phyloP scores from a whole-genome alignment of 2,797 vertebrate species.

The Avahi laniger region DNA sequence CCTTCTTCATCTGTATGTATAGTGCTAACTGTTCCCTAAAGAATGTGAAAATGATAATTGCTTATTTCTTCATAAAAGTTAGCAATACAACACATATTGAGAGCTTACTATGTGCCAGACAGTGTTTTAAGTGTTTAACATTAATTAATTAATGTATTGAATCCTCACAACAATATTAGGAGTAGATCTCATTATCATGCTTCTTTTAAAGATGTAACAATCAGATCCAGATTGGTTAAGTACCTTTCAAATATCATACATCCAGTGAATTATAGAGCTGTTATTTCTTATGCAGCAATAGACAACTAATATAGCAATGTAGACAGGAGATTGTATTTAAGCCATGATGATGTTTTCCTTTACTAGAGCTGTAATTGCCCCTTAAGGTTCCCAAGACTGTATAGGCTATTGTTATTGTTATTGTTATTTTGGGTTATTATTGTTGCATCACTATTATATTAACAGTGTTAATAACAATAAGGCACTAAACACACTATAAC shows the following conservation, averaged over 20 bases:
- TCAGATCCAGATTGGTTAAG: neutral
- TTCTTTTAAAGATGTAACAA: neutral
- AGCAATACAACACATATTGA: neutral
- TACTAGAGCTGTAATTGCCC: neutral
- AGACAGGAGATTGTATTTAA: neutral
- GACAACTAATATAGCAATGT: neutral
- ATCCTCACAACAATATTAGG: neutral
- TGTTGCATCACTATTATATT: neutral
- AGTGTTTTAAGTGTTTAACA: neutral
- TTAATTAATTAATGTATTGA: neutral
- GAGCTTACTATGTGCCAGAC: neutral
- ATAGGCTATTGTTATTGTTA: neutral
- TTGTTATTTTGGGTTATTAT: neutral
- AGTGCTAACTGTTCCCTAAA: neutral
- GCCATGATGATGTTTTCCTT: neutral
- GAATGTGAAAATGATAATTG: neutral
- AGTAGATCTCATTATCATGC: neutral
- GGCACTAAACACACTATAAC: neutral
- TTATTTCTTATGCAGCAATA: neutral
- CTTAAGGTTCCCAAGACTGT: neutral
- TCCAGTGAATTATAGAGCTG: neutral
- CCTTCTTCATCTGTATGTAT: neutral
- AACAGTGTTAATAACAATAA: conserved; percentile 15
- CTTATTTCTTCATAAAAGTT: neutral
- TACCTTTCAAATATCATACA: neutral